Conservation (phyloP, 2,888 invertebrate genomes). For the Eremobia ochroleuca region DNA sequence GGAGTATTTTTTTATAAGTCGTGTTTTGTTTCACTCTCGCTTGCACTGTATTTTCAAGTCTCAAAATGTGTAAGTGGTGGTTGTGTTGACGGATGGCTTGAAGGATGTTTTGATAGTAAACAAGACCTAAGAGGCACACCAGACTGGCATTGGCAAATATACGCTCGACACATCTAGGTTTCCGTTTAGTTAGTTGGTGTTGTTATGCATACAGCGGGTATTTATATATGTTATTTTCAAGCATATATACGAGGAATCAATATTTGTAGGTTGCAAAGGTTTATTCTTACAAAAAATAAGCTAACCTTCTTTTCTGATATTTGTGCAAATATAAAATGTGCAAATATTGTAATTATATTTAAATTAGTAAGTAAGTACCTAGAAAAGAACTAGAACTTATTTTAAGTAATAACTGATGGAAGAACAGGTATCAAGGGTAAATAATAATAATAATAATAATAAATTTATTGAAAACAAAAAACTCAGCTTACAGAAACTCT, state of each 20-base stretch:
- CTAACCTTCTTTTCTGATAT: background rate
- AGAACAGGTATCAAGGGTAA: background rate
- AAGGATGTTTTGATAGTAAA: constrained; percentile 33
- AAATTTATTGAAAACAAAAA: too few relatives aligned
- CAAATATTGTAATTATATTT: background rate
- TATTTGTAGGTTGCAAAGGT: background rate
- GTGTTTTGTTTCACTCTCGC: constrained; percentile 25
- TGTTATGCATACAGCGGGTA: constrained; percentile 1
- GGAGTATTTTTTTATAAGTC: background rate
- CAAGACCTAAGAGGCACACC: constrained; percentile 22
- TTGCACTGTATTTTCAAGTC: constrained; percentile 42
- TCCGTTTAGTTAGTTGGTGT: background rate
- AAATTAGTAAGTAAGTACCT: too few relatives aligned
- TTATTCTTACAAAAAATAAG: background rate
- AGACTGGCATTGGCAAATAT: constrained; percentile 16
- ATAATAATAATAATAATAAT: too few relatives aligned
- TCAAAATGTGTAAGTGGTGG: constrained; percentile 29
- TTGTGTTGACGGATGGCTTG: constrained; percentile 8
- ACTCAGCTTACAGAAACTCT: too few relatives aligned
- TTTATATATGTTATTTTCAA: constrained; percentile 1
- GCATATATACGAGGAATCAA: background rate
- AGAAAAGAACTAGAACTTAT: too few relatives aligned
- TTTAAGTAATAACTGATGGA: too few relatives aligned
- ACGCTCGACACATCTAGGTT: background rate
- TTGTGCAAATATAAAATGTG: background rate